phyloP scores from a whole-genome alignment of 2,888 invertebrate species.

The Mythimna loreyi region DNA sequence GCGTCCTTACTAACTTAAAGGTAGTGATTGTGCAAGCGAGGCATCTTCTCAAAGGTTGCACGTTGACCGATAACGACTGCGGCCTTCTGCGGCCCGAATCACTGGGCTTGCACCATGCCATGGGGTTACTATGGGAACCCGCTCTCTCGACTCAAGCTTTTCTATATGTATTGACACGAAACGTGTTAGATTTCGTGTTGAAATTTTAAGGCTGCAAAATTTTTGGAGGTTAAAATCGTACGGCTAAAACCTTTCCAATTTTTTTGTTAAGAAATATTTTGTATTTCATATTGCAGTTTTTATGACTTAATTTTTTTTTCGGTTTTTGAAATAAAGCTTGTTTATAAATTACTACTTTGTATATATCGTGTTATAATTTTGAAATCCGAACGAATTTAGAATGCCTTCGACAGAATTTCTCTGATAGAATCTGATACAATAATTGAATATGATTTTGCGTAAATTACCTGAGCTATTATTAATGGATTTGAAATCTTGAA shows the following conservation, averaged over 20 bases:
- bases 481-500: constrained; percentile 3
- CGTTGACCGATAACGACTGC: constrained; percentile 89
- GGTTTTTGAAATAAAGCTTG: neutral
- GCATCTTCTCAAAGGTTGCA: constrained; percentile 86
- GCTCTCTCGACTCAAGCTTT: constrained; percentile 39
- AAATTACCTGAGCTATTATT: too few relatives aligned
- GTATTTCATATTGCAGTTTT: too few relatives aligned
- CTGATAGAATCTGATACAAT: too few relatives aligned
- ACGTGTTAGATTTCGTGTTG: constrained; percentile 27
- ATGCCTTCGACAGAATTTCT: neutral
- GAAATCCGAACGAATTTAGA: neutral
- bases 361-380: neutral
- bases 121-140: constrained; percentile 69
- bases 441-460: too few relatives aligned
- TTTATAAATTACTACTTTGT: too few relatives aligned
- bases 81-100: constrained; percentile 82
- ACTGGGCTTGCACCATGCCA: constrained; percentile 76
- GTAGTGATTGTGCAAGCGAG: constrained; percentile 69
- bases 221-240: neutral
- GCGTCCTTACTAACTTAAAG: constrained; percentile 53
- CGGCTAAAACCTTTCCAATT: neutral
- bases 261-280: too few relatives aligned
- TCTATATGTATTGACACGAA: constrained; percentile 46
- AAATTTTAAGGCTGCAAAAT: constrained; percentile 6
- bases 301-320: neutral